Percentiles rank a stretch among this genome's conserved stretches.
Conservation (phyloP, 2,888 invertebrate genomes). For the Drosophila borborema region DNA sequence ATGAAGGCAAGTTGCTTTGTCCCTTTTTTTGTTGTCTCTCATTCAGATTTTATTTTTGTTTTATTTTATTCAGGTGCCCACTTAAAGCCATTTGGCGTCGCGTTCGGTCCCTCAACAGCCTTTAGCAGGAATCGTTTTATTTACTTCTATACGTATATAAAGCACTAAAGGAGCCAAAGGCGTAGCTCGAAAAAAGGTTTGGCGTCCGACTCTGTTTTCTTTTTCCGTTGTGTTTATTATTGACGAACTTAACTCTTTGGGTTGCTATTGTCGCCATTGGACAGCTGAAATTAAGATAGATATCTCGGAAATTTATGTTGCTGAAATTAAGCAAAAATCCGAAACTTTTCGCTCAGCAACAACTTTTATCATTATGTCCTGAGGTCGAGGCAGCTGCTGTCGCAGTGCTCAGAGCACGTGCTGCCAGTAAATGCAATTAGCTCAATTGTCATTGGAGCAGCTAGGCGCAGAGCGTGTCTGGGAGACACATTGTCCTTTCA, state of each 20-base stretch:
- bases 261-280: constrained; percentile 24
- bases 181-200: constrained; percentile 33
- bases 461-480: constrained; percentile 24
- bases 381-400: constrained; percentile 23
- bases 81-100: constrained; percentile 46
- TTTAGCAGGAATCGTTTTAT: constrained; percentile 68
- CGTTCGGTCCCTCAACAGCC: constrained; percentile 50
- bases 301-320: constrained; percentile 61
- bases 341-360: constrained; percentile 39
- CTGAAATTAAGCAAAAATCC: constrained; percentile 38
- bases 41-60: constrained; percentile 26
- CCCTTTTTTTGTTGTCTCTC: constrained; percentile 35
- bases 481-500: constrained; percentile 61
- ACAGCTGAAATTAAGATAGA: constrained; percentile 73
- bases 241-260: constrained; percentile 67
- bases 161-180: constrained; percentile 33
- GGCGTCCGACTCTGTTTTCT: constrained; percentile 12
- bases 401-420: constrained; percentile 50
- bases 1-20: constrained; percentile 50
- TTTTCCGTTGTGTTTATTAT: constrained; percentile 34
- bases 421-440: constrained; percentile 71
- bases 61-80: constrained; percentile 47
- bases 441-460: constrained; percentile 75
- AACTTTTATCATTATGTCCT: constrained; percentile 60
- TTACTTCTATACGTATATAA: constrained; percentile 58